Percentiles rank a stretch among this genome's conserved stretches.
Evolutionary conservation across 1,140 invertebrate genomes (phyloP).

Genomic region (Euura lappo): DNA sequence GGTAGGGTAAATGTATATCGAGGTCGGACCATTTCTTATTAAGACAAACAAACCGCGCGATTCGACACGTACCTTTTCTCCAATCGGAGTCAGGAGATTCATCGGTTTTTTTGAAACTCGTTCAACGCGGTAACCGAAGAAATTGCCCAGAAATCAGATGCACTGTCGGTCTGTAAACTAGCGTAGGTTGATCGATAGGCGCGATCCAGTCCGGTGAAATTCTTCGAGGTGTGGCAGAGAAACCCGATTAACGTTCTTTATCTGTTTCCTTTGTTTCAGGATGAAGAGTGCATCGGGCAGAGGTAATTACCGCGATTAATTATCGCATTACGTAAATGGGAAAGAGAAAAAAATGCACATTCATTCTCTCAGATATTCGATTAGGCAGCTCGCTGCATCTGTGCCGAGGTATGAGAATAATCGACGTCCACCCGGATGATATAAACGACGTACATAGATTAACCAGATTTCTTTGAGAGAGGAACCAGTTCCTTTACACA

Average conservation of each 20-base stretch:
- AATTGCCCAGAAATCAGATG: no score
- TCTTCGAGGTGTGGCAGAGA: no score
- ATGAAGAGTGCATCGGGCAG: slow-evolving; percentile 53
- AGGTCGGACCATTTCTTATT: background rate
- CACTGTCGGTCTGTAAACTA: no score
- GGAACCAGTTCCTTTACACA: background rate
- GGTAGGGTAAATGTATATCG: background rate
- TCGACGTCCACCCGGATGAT: background rate
- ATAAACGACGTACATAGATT: background rate
- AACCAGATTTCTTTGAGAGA: background rate
- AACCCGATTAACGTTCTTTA: background rate
- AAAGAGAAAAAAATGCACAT: no score
- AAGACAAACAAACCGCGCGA: slow-evolving; percentile 3
- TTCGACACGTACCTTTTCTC: background rate
- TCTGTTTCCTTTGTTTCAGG: slow-evolving; percentile 46
- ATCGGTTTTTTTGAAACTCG: no score
- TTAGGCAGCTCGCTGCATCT: no score
- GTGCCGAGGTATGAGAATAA: background rate
- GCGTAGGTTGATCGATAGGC: no score
- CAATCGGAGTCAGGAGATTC: background rate
- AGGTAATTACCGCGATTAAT: slow-evolving; percentile 39
- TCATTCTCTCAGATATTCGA: no score
- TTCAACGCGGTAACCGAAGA: no score
- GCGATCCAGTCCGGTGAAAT: no score
- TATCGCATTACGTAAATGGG: background rate